Conservation (phyloP, 35 echinoderm and acorn worm species). For the Hemicentrotus pulcherrimus region DNA sequence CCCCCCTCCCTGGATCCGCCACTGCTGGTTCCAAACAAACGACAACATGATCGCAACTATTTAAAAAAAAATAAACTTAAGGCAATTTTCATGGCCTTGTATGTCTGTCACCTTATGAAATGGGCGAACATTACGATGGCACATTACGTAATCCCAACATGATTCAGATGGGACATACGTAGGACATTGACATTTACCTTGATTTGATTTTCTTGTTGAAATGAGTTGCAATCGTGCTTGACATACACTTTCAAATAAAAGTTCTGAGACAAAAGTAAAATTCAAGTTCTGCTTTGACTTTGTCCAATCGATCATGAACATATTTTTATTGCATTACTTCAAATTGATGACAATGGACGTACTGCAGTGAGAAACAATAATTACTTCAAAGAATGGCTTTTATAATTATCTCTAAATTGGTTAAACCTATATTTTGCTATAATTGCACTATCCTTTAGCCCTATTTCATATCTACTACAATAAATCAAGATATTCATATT, state of each 20-base stretch:
- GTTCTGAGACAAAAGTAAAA: background rate
- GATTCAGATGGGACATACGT: no score
- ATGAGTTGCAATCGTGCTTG: no score
- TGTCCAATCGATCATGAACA: background rate
- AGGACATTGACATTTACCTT: no score
- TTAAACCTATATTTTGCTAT: background rate
- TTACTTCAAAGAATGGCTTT: background rate
- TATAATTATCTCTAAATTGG: background rate
- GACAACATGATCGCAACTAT: no score
- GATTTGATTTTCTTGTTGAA: no score
- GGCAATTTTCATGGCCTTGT: no score
- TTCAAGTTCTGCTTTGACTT: background rate
- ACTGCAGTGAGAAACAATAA: background rate
- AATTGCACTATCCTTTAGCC: background rate
- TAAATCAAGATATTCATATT: background rate
- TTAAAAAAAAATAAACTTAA: no score
- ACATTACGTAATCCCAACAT: no score
- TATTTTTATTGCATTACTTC: constrained; percentile 6
- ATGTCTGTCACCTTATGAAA: no score
- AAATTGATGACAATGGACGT: background rate
- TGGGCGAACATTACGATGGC: no score
- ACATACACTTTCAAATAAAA: background rate
- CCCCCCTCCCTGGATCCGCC: no score
- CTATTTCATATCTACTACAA: background rate
- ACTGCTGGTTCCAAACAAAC: no score